These are phyloP conservation scores for Nansenia antarctica DNA, from an alignment of 2,113 vertebrate genomes.

Conservation along the genomic window DNA sequence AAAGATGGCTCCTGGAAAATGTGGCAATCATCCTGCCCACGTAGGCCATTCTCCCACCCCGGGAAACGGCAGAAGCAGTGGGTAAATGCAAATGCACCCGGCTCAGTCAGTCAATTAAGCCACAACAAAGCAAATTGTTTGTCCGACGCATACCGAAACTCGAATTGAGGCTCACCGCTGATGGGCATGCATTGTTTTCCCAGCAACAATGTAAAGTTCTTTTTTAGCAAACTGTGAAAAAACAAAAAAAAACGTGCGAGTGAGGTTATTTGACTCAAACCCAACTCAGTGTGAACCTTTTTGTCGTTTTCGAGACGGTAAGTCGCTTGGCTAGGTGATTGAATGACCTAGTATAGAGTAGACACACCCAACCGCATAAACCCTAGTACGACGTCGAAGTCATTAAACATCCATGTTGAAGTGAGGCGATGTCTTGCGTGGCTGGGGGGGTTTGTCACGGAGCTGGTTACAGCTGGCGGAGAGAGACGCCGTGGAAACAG, in stretches of 20 bases:
- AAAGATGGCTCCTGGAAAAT: constrained; percentile 29
- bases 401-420: neutral
- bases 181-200: neutral
- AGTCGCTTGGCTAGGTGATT: neutral
- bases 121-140: constrained; percentile 44
- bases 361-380: neutral
- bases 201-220: too few species aligned
- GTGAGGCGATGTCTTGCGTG: neutral
- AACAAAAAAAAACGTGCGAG: too few species aligned
- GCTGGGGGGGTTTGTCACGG: neutral
- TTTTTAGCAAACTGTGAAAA: too few species aligned
- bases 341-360: neutral
- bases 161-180: neutral
- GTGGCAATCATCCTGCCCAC: constrained; percentile 6
- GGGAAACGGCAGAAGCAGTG: neutral
- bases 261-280: too few species aligned
- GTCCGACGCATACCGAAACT: constrained; percentile 2
- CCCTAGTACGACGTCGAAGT: neutral
- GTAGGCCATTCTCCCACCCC: neutral
- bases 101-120: constrained; percentile 46
- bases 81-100: constrained; percentile 53
- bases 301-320: neutral
- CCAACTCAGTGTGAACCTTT: too few species aligned
- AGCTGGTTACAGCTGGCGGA: neutral
- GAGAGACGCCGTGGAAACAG: neutral